Conservation (phyloP, 2,888 invertebrate genomes). For the Drosophila bunnanda region DNA sequence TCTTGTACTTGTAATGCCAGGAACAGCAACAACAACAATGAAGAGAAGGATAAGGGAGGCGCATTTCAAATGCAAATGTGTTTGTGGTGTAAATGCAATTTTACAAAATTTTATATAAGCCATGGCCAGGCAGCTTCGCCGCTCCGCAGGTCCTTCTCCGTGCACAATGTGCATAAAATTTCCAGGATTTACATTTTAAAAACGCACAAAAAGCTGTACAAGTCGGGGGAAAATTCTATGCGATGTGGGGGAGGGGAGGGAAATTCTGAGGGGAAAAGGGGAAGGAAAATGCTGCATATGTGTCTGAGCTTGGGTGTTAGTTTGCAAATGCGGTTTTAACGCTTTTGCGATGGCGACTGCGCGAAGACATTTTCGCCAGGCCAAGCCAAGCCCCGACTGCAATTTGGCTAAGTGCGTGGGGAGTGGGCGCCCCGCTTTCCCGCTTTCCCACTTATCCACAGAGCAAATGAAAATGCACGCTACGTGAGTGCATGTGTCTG, state of each 20-base stretch:
- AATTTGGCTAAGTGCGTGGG: constrained; percentile 74
- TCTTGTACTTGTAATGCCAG: constrained; percentile 61
- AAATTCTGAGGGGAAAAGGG: background rate
- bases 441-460: background rate
- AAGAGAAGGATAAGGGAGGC: constrained; percentile 21
- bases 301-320: constrained; percentile 45
- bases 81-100: constrained; percentile 80
- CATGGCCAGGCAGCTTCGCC: constrained; percentile 38
- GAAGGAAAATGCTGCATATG: constrained; percentile 15
- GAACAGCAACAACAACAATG: constrained; percentile 18
- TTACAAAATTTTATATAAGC: constrained; percentile 77
- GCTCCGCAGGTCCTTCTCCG: constrained; percentile 29
- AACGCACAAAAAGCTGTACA: constrained; percentile 58
- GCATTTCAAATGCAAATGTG: constrained; percentile 78
- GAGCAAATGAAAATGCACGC: constrained; percentile 62
- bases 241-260: no score
- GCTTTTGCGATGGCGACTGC: constrained; percentile 63
- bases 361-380: constrained; percentile 64
- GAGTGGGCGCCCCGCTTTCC: constrained; percentile 1
- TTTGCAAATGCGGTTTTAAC: constrained; percentile 73
- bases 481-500: constrained; percentile 17
- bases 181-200: constrained; percentile 76
- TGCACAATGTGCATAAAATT: constrained; percentile 74
- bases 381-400: constrained; percentile 64
- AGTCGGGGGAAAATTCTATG: background rate